Evolutionary conservation across 2,888 invertebrate species (phyloP), one percentile per base, ranked within the genome.

Genomic region (Chaetogeoica ovagalla): DNA sequence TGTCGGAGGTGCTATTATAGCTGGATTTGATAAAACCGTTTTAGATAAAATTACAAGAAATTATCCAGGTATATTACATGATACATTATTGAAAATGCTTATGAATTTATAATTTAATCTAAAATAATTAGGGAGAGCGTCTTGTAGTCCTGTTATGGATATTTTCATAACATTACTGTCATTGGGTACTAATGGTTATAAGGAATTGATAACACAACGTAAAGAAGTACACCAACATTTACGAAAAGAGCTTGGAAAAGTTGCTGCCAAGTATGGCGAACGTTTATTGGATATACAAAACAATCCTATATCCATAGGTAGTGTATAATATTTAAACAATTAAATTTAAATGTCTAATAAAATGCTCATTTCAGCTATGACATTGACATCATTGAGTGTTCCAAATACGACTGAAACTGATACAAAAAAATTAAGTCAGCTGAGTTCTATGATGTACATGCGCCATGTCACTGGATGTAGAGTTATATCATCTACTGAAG

Each of bases 1-100:
- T 19, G 94, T 95, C 3, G 94, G 94, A 13, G 94, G 94, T 1
- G 90, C 93, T 19, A 88, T 93, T 69, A 90, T 94, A 81, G 92
- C 91, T 39, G 91, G 91, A 0, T 92, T 91, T 85, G 89, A 93
- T 85, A 88, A 89, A 83, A 86, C 86, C 55, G 86, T 90, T 37
- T 86, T 93, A 43, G 88, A 90, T 83, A 86, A 88, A 83, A 90
- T 94, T 83, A 90, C 92, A 55, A 90, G 90, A 86, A 89, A 89
- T 83, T 94, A 94, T 87, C 91, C 92, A 83, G 92, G 91, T 89
- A 74, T 59, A 66, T 52, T 19, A 37, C 17, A 17, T 13, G 30
- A n/a, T 48, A 15, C n/a, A 79, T 60, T 77, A 81, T 48, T 62
- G 66, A 71, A 82, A 43, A 70, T 23, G 19, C 48, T 81, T 74